Base-by-base conservation (phyloP, 2,888 invertebrate species). In the Rhyacophila evoluta region DNA sequence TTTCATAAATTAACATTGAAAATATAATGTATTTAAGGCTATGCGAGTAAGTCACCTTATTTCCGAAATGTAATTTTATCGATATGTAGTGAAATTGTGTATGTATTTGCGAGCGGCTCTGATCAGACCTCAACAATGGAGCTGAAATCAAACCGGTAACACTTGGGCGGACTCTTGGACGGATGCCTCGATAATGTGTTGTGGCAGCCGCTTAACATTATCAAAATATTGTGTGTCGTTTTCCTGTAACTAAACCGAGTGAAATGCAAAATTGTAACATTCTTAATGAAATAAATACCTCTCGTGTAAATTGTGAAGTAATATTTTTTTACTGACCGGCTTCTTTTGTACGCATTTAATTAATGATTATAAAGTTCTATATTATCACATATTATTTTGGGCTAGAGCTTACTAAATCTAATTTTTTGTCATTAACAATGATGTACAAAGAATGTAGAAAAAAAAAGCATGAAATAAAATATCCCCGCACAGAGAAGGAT, bases 21-120 rank as follows among this genome's bases (percentile, higher is more conserved):
- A 73, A 74, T 79, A 74, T 79, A 79, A n/a, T n/a, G n/a, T 73
- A 75, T 79, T 29, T 77, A 79, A 74, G 79, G 29, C 73, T 77
- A 73, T 70, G 76, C 70, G 72, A 73, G 29, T 77, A 77, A 79
- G 79, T 79, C 79, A 77, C 79, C 36, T 38, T 75, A 55, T 75
- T 78, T 75, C 75, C 28, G 36, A 71, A 39, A 67, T 68, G 41
- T 76, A 79, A 73, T 28, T 68, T 79, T 76, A 73, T 76, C 69
- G 36, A 79, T 36, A 68, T 41, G 72, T 78, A 78, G 78, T 75
- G 36, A 75, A 78, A 70, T 78, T 78, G 78, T 78, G 75, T 78
- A 78, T 28, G 41, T 75, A 15, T 36, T 15, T 29, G 29, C 33
- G n/a, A 2, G 37, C 27, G 41, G 71, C 68, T 36, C 19, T n/a